Conservation (phyloP, 2,113 vertebrate genomes). For the Hiodon alosoides region DNA sequence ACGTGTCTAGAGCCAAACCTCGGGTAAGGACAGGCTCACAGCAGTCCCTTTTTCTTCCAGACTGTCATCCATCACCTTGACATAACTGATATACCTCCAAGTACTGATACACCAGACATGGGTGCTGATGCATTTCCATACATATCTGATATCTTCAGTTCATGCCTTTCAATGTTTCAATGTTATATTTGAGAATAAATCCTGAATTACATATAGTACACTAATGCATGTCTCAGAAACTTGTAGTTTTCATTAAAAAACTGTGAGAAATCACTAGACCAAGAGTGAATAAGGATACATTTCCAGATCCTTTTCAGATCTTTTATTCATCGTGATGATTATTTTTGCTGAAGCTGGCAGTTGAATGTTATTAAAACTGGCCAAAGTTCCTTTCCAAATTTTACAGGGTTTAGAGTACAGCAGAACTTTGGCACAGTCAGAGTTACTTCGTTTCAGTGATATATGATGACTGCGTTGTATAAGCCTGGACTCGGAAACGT, state of each 20-base stretch:
- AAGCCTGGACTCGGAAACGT: slow-evolving; percentile 16
- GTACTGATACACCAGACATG: no score
- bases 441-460: slow-evolving; percentile 14
- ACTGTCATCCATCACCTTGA: not conserved
- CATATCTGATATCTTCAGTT: not conserved
- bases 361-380: not conserved
- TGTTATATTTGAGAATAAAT: not conserved
- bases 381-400: not conserved
- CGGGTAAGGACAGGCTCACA: not conserved
- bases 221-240: not conserved
- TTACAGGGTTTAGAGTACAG: slow-evolving; percentile 3
- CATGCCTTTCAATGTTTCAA: not conserved
- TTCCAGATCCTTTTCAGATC: not conserved
- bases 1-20: not conserved
- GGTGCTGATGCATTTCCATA: no score
- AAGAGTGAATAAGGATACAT: not conserved
- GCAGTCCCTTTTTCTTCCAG: not conserved
- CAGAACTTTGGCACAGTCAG: slow-evolving; percentile 11
- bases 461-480: slow-evolving; percentile 21
- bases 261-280: not conserved
- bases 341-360: not conserved
- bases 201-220: not conserved
- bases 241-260: not conserved
- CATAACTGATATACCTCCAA: no score
- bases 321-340: not conserved